Conservation (phyloP, 2,797 vertebrate species). For the Thamnophis elegans region DNA sequence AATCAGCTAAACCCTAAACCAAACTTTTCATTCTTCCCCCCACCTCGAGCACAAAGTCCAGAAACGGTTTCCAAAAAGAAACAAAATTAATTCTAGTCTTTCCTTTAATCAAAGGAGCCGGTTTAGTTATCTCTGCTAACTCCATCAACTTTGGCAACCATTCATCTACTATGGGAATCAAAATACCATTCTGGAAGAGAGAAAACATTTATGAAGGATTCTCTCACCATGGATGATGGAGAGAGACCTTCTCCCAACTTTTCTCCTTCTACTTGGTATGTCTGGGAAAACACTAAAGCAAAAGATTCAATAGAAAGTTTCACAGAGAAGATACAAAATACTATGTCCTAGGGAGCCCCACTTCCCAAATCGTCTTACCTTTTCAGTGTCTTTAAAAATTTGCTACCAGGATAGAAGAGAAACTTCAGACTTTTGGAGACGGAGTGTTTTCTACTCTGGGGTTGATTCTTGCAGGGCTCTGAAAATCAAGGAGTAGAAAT, state of each 20-base stretch:
- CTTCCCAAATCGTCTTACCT: conserved; percentile 71
- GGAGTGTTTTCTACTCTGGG: conserved; percentile 86
- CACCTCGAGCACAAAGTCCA: too few relatives aligned
- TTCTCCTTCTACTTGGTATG: rapidly evolving
- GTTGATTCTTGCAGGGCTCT: conserved; percentile 85
- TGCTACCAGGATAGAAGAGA: conserved; percentile 88
- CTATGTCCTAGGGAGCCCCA: rapidly evolving
- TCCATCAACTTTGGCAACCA: too few relatives aligned
- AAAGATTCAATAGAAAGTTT: neutral
- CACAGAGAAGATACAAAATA: neutral
- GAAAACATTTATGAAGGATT: neutral
- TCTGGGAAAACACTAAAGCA: neutral
- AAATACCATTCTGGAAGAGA: neutral
- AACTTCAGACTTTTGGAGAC: conserved; percentile 91
- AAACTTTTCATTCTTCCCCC: too few relatives aligned
- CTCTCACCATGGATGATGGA: neutral
- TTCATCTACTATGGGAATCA: neutral
- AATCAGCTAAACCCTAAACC: too few relatives aligned
- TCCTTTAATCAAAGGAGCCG: too few relatives aligned
- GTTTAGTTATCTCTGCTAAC: too few relatives aligned
- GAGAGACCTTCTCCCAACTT: neutral
- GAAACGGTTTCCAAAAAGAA: too few relatives aligned
- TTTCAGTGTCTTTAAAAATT: conserved; percentile 89
- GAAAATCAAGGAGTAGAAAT: conserved; percentile 40
- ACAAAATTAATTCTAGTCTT: too few relatives aligned